phyloP scores from a whole-genome alignment of 2,113 vertebrate species.

The Cyprinodon tularosa region DNA sequence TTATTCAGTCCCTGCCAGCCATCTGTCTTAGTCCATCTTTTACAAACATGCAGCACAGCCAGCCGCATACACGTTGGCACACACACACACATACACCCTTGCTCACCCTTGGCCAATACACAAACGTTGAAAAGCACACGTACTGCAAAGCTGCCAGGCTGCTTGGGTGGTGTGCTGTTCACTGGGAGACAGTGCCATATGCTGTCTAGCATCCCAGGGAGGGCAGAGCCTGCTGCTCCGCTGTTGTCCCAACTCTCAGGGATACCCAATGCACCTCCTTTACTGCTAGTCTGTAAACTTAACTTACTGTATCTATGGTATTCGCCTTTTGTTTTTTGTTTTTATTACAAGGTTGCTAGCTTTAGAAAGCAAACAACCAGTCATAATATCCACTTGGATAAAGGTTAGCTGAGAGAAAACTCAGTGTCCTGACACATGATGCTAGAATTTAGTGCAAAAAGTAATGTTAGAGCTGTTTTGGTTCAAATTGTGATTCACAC shows the following conservation, averaged over 20 bases:
- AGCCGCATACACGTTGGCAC: constrained; percentile 19
- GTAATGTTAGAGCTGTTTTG: too few relatives aligned
- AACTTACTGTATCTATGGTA: not conserved
- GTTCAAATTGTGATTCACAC: not conserved
- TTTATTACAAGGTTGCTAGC: not conserved
- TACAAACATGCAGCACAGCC: constrained; percentile 35
- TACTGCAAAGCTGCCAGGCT: constrained; percentile 63
- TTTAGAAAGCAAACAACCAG: not conserved
- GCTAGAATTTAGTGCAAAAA: too few relatives aligned
- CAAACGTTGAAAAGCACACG: constrained; percentile 10
- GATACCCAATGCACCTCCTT: constrained; percentile 34
- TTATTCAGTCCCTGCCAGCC: constrained; percentile 33
- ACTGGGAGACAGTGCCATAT: constrained; percentile 81
- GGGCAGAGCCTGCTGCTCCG: constrained; percentile 46
- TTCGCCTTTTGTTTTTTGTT: not conserved
- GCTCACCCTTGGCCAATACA: constrained; percentile 11
- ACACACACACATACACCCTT: constrained; percentile 15
- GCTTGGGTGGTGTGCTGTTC: constrained; percentile 76
- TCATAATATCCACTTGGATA: not conserved
- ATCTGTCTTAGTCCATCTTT: constrained; percentile 30
- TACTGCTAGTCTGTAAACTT: constrained; percentile 6
- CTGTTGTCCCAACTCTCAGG: constrained; percentile 44
- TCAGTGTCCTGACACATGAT: too few relatives aligned
- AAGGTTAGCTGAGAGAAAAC: too few relatives aligned
- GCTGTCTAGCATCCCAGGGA: constrained; percentile 79